A percentile compares a stretch with the other conserved stretches of the same genome.
Evolutionary conservation across 2,797 vertebrate genomes (phyloP).

Genomic region (Hapalemur alaotrensis): DNA sequence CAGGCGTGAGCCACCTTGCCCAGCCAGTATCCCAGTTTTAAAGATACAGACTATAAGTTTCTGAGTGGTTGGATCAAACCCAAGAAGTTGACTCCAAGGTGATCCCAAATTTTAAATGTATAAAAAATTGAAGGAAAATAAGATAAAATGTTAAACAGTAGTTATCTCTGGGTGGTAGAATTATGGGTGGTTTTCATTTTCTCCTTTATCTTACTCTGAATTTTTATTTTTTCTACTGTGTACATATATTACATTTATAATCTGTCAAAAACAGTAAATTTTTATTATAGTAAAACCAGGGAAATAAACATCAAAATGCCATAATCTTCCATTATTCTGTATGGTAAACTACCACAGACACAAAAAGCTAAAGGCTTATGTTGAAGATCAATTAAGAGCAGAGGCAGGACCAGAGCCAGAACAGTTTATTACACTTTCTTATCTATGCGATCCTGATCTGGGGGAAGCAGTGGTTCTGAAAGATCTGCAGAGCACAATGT

Average conservation of each 20-base stretch:
- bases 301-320: neutral
- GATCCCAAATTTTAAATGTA: neutral
- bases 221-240: neutral
- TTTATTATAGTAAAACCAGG: neutral
- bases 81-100: neutral
- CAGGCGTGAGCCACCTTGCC: no score
- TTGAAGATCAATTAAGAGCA: neutral
- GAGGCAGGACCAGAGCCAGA: neutral
- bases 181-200: neutral
- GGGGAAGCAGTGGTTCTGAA: neutral
- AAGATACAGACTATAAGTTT: neutral
- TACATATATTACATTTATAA: neutral
- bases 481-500: neutral
- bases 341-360: neutral
- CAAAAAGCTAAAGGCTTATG: neutral
- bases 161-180: neutral
- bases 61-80: neutral
- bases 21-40: neutral
- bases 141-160: neutral
- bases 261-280: neutral
- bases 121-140: neutral
- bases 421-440: neutral
- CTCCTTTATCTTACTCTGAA: neutral
- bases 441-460: neutral
- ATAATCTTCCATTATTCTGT: neutral